phyloP scores from a whole-genome alignment of 1,140 invertebrate species.

The Ectropis grisescens region DNA sequence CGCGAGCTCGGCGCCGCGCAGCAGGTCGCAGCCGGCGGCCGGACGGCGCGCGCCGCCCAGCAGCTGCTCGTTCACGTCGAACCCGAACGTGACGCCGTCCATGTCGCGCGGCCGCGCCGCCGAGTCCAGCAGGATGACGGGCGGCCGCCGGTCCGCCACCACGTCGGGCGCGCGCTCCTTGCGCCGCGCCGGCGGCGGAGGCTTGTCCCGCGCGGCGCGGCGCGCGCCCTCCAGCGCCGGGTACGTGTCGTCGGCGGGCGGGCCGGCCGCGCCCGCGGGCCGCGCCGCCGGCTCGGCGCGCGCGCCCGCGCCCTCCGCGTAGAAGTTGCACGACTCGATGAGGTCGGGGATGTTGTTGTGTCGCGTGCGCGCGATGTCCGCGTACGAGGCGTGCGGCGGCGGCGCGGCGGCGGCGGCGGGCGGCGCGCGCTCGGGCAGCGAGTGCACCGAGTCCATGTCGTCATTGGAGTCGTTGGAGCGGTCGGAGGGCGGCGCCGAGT shows the following conservation, averaged over 20 bases:
- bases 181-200: constrained; percentile 5
- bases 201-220: constrained; percentile 1
- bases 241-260: constrained; percentile 20
- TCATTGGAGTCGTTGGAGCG: constrained; percentile 81
- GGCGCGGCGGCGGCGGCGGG: constrained; percentile 44
- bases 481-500: constrained; percentile 76
- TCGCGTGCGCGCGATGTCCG: constrained; percentile 77
- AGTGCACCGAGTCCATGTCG: constrained; percentile 81
- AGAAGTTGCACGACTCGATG: constrained; percentile 63
- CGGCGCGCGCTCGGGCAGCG: constrained; percentile 75
- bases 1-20: constrained; percentile 11
- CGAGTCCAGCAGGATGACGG: constrained; percentile 75
- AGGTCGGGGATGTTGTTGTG: constrained; percentile 66
- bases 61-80: constrained; percentile 78
- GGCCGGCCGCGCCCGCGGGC: constrained; percentile 14
- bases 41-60: constrained; percentile 38
- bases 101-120: constrained; percentile 66
- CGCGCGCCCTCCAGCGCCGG: constrained; percentile 26
- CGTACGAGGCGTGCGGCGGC: constrained; percentile 79
- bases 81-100: constrained; percentile 75
- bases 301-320: constrained; percentile 28
- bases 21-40: constrained; percentile 7
- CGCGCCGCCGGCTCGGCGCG: constrained; percentile 10
- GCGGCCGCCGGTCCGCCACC: constrained; percentile 64
- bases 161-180: constrained; percentile 38